These are phyloP conservation scores for Phytoseiulus persimilis DNA, from an alignment of 2,888 invertebrate genomes.

Conservation along the genomic window DNA sequence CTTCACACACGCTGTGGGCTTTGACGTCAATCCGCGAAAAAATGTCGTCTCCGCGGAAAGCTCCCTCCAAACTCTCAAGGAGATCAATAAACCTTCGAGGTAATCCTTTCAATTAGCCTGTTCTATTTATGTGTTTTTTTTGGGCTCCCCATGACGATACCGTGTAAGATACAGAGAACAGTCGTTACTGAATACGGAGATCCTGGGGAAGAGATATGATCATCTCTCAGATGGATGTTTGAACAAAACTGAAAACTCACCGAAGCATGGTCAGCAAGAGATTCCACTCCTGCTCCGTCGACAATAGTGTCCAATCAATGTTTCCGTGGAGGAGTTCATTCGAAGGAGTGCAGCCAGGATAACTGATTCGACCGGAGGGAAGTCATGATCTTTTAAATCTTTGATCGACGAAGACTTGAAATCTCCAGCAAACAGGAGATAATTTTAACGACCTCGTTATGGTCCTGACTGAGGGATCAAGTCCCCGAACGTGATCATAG, in stretches of 20 bases:
- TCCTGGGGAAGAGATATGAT: too few species aligned
- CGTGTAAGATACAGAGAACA: too few species aligned
- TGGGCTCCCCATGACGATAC: too few species aligned
- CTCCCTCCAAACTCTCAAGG: not conserved
- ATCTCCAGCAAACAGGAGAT: too few species aligned
- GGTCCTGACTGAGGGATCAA: not conserved
- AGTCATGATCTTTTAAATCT: too few species aligned
- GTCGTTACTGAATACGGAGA: too few species aligned
- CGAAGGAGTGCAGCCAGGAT: not conserved
- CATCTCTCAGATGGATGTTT: too few species aligned
- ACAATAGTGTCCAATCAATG: not conserved
- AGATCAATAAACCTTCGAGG: not conserved
- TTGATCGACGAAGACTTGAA: too few species aligned
- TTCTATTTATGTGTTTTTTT: too few species aligned
- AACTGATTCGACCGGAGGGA: not conserved
- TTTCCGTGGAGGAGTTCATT: not conserved
- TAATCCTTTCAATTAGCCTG: not conserved
- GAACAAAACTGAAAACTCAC: not conserved
- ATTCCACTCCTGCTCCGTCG: not conserved
- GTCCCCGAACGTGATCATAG: too few species aligned
- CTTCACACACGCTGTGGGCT: constrained; percentile 19
- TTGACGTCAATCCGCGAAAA: not conserved
- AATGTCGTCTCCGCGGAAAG: not conserved
- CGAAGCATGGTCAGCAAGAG: not conserved
- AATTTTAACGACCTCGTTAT: too few species aligned